Percentiles rank a stretch among this genome's conserved stretches.
Conservation (phyloP, 1,140 invertebrate species). For the Drosophila aff. region DNA sequence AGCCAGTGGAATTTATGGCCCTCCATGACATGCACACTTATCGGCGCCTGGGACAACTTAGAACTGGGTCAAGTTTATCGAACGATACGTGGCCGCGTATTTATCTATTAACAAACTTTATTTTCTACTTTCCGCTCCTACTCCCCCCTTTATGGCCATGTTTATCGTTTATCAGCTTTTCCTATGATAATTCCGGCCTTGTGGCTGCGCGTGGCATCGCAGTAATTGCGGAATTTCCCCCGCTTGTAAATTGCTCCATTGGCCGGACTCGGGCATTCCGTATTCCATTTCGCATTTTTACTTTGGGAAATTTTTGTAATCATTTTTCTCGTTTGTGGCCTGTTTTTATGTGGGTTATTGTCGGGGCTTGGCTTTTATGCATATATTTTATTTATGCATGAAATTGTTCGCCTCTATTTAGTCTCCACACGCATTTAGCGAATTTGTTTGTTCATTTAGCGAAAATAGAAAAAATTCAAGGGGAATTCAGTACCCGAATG, state of each 20-base stretch:
- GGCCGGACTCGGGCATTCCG: constrained; percentile 25
- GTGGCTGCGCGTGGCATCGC: constrained; percentile 55
- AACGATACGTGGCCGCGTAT: constrained; percentile 11
- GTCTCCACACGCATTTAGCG: constrained; percentile 18
- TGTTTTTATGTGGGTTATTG: constrained; percentile 54
- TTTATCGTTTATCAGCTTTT: constrained; percentile 46
- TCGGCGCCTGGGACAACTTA: constrained; percentile 29
- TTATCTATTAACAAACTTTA: constrained; percentile 56
- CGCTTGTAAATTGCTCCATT: constrained; percentile 57
- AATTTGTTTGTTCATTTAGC: constrained; percentile 16
- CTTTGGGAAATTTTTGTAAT: constrained; percentile 65
- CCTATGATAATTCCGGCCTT: constrained; percentile 56
- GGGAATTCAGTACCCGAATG: constrained; percentile 6
- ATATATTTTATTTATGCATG: constrained; percentile 45
- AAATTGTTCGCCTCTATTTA: constrained; percentile 28
- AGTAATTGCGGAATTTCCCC: constrained; percentile 67
- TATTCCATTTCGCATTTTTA: constrained; percentile 41
- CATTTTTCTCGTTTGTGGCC: constrained; percentile 47
- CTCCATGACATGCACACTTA: constrained; percentile 18
- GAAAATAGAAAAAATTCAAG: constrained; percentile 12
- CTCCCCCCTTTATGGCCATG: constrained; percentile 25
- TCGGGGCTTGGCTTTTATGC: constrained; percentile 46
- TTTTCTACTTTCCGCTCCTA: constrained; percentile 1
- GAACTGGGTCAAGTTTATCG: constrained; percentile 78
- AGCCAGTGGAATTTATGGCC: constrained; percentile 20